phyloP scores from a whole-genome alignment of 2,888 invertebrate genomes.

The Dione juno region DNA sequence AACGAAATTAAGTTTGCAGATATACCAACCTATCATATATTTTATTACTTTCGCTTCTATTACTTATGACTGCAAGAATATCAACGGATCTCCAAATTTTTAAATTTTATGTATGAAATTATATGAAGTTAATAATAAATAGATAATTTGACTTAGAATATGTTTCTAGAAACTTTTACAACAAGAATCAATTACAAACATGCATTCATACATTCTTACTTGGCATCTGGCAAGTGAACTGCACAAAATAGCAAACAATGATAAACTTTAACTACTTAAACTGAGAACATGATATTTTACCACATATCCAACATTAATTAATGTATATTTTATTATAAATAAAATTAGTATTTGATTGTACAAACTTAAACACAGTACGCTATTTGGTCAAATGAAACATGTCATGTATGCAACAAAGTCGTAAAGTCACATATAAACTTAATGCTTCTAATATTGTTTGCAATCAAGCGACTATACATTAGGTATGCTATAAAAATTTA shows the following conservation, averaged over 20 bases:
- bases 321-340: constrained; percentile 28
- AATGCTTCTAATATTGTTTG: constrained; percentile 22
- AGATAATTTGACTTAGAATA: not conserved
- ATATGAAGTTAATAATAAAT: too few species aligned
- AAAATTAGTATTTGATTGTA: constrained; percentile 18
- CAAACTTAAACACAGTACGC: constrained; percentile 19
- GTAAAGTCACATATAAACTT: constrained; percentile 26
- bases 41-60: not conserved
- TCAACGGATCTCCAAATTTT: too few species aligned
- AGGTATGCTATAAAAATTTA: constrained; percentile 13
- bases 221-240: constrained; percentile 5
- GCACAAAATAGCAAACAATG: not conserved
- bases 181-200: not conserved
- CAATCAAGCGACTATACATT: constrained; percentile 23
- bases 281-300: not conserved
- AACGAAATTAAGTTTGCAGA: constrained; percentile 13
- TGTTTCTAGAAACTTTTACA: not conserved
- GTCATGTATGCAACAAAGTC: constrained; percentile 21
- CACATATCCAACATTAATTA: constrained; percentile 6
- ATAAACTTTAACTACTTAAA: not conserved
- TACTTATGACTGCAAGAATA: too few species aligned
- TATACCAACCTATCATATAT: not conserved
- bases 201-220: not conserved
- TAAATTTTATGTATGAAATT: too few species aligned
- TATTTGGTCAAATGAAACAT: constrained; percentile 15